phyloP scores from a whole-genome alignment of 1,140 invertebrate genomes.

The Harlomillsia oculata region DNA sequence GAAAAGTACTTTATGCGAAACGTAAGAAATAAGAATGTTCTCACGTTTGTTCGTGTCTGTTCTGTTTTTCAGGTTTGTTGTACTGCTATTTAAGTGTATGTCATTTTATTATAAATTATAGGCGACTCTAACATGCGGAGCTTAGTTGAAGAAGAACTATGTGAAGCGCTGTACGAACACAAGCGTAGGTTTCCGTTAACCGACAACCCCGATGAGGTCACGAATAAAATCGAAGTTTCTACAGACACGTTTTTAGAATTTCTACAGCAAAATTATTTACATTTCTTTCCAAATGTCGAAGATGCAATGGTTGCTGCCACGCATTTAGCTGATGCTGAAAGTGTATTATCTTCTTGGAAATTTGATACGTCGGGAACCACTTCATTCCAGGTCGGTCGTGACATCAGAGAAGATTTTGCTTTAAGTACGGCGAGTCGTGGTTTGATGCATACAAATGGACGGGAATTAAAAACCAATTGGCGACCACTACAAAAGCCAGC shows the following conservation, averaged over 20 bases:
- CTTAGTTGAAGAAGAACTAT: slow-evolving; percentile 8
- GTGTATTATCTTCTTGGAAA: slow-evolving; percentile 20
- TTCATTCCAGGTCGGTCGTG: not conserved
- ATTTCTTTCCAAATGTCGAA: slow-evolving; percentile 19
- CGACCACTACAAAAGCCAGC: slow-evolving; percentile 14
- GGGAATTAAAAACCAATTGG: not conserved
- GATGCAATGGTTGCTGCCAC: slow-evolving; percentile 5
- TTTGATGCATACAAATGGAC: slow-evolving; percentile 26
- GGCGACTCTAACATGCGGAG: slow-evolving; percentile 3
- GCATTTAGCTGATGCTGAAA: slow-evolving; percentile 18
- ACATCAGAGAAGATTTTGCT: slow-evolving; percentile 13
- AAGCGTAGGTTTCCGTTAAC: slow-evolving; percentile 5
- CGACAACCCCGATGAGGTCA: slow-evolving; percentile 19
- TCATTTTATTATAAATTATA: slow-evolving; percentile 4
- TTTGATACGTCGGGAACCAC: slow-evolving; percentile 1
- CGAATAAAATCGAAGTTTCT: slow-evolving; percentile 22
- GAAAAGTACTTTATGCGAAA: slow-evolving; percentile 32
- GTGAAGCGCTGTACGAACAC: not conserved
- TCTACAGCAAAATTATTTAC: slow-evolving; percentile 23
- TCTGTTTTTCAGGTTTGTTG: not conserved
- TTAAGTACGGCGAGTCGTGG: slow-evolving; percentile 23
- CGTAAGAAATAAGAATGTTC: slow-evolving; percentile 10
- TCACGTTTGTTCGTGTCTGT: not conserved
- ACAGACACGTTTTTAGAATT: slow-evolving; percentile 30
- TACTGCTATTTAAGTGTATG: not conserved